Conservation (phyloP, 2,888 invertebrate genomes). For the Bimastos eiseni region DNA sequence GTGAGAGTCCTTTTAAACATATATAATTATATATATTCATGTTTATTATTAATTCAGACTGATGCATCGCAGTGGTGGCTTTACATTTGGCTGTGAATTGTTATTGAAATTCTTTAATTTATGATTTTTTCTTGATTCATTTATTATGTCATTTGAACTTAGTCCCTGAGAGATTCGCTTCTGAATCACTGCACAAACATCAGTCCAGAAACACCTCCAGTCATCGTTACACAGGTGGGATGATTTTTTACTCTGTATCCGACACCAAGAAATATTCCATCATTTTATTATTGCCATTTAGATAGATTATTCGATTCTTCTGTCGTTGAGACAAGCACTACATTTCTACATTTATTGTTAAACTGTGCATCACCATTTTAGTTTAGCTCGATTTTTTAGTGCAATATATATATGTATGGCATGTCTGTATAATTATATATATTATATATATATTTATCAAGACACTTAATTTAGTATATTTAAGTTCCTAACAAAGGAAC, state of each 20-base stretch:
- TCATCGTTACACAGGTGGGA: conserved; percentile 43
- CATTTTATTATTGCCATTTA: not conserved
- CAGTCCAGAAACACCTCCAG: conserved; percentile 41
- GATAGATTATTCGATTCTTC: not conserved
- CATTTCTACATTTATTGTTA: not conserved
- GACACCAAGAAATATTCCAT: not conserved
- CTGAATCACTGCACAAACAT: conserved; percentile 71
- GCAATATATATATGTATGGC: not conserved
- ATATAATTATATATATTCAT: no score
- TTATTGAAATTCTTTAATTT: not conserved
- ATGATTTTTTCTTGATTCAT: not conserved
- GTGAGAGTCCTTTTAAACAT: no score
- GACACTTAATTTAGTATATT: not conserved
- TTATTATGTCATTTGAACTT: conserved; percentile 44
- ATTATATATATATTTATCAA: not conserved
- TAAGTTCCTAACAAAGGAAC: no score
- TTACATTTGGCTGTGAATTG: not conserved
- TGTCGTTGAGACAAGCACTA: not conserved
- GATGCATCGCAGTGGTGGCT: no score
- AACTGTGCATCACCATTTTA: not conserved
- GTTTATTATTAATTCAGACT: no score
- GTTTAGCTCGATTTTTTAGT: not conserved
- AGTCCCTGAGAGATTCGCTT: conserved; percentile 85
- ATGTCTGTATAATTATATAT: no score
- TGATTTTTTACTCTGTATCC: conserved; percentile 38